Evolutionary conservation across 1,140 invertebrate species (phyloP), one percentile per base, ranked within the genome.

Genomic region (Ceratoteleas bidentatus): DNA sequence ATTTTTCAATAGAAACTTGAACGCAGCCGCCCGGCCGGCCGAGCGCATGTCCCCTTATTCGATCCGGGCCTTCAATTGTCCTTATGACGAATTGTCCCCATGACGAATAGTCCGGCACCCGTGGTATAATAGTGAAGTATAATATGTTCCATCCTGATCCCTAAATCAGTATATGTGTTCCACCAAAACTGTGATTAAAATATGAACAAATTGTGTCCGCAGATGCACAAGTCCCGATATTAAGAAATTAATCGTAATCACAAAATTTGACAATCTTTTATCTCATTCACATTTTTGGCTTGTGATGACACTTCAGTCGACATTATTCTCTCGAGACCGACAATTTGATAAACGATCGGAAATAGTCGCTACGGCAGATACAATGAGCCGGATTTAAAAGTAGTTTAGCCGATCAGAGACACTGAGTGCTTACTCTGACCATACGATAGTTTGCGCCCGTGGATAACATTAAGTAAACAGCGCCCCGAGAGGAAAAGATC

Each of bases 351-450:
- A 65, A 33, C 8, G 36, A 11, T 40, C 34, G 38, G 13, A 47
- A 66, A 66, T 47, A 52, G 62, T 43, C 40, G 40, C 2, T 10
- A 16, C 14, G 24, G 45, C 16, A 56, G 54, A 47, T 53, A 68
- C 62, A 61, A 75, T 60, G 58, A 65, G 45, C 61, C 24, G 47
- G 36, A 68, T 61, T 76, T 61, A 68, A 76, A 76, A 76, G 54
- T 54, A 75, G 54, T 47, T 61, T 34, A 14, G 49, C 56, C 36
- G 72, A 68, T 75, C 72, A 75, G 68, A 75, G 72, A 33, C 61
- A 58, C 13, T n/a, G 54, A 43, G 61, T 65, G 54, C 53, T 75
- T 75, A 33, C 11, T 52, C 15, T n/a, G 7, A 49, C 10, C 61
- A 61, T 68, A 60, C 58, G 56, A 75, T 75, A 66, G 36, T 32